phyloP scores from a whole-genome alignment of 2,797 vertebrate species.

The Thripadectes ignobilis region DNA sequence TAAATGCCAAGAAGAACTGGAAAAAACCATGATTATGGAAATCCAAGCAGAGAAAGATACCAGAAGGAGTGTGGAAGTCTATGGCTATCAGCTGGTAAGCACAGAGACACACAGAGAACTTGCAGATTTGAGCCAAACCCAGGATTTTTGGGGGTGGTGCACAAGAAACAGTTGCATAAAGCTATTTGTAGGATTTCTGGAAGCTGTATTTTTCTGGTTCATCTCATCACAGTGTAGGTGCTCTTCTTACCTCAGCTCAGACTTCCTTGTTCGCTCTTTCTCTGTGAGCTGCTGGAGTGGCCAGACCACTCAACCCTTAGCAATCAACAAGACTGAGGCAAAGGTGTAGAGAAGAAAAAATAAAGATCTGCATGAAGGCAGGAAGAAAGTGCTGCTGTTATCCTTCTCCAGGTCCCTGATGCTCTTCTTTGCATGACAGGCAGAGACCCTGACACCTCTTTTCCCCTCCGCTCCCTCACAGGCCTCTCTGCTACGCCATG shows the following conservation, averaged over 20 bases:
- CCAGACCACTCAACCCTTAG: background rate
- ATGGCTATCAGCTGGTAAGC: background rate
- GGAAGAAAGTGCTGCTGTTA: background rate
- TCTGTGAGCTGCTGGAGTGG: background rate
- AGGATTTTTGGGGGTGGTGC: accelerated
- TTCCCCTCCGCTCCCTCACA: background rate
- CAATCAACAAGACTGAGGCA: background rate
- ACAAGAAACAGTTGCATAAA: background rate
- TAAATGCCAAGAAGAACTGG: background rate
- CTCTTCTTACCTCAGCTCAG: background rate
- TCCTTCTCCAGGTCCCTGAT: background rate
- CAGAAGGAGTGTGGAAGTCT: background rate
- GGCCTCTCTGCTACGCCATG: accelerated
- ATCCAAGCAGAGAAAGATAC: background rate
- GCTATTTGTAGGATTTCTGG: background rate
- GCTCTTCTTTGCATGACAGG: background rate
- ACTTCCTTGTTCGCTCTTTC: accelerated
- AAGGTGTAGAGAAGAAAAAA: background rate
- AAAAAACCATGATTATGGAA: background rate
- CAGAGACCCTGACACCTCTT: background rate
- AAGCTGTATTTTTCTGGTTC: background rate
- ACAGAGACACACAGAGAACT: background rate
- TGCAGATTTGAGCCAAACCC: background rate
- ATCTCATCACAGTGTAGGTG: background rate
- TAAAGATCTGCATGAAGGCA: background rate